Evolutionary conservation across 2,888 invertebrate genomes (phyloP).

Genomic region (Nymphalis urticae): DNA sequence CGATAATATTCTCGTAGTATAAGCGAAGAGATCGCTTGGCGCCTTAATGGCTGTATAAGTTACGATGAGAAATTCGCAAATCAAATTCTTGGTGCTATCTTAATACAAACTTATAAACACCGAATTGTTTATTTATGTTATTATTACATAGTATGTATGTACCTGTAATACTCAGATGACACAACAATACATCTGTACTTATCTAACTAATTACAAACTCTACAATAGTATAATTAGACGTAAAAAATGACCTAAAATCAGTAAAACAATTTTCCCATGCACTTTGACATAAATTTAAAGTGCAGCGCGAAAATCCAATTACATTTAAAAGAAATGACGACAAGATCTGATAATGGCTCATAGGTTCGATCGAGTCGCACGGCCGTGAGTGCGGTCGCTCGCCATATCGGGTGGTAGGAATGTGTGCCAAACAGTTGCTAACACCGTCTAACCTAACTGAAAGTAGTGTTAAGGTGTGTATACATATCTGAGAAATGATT

Average conservation of each 20-base stretch:
- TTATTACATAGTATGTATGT: too few relatives aligned
- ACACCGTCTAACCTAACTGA: slow-evolving; percentile 46
- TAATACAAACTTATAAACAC: background rate
- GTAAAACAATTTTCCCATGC: slow-evolving; percentile 27
- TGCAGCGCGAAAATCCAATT: slow-evolving; percentile 37
- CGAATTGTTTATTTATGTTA: too few relatives aligned
- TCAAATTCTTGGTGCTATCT: background rate
- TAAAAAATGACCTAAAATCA: slow-evolving; percentile 3
- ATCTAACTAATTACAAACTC: background rate
- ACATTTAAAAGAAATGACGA: slow-evolving; percentile 38
- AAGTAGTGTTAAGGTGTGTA: slow-evolving; percentile 22
- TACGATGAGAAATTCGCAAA: background rate
- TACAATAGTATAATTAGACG: background rate
- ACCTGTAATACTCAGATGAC: too few relatives aligned
- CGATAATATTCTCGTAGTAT: too few relatives aligned
- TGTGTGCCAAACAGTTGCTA: slow-evolving; percentile 75
- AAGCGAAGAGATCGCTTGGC: too few relatives aligned
- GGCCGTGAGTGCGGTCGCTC: slow-evolving; percentile 64
- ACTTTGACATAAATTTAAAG: slow-evolving; percentile 19
- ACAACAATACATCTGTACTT: too few relatives aligned
- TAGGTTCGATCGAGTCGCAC: slow-evolving; percentile 56
- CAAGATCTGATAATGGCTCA: slow-evolving; percentile 44
- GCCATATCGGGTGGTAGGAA: slow-evolving; percentile 73
- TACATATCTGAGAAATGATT: slow-evolving; percentile 10
- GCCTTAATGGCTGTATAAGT: background rate